These are phyloP conservation scores for Oplegnathus fasciatus DNA, from an alignment of 2,113 vertebrate genomes.

Conservation along the genomic window DNA sequence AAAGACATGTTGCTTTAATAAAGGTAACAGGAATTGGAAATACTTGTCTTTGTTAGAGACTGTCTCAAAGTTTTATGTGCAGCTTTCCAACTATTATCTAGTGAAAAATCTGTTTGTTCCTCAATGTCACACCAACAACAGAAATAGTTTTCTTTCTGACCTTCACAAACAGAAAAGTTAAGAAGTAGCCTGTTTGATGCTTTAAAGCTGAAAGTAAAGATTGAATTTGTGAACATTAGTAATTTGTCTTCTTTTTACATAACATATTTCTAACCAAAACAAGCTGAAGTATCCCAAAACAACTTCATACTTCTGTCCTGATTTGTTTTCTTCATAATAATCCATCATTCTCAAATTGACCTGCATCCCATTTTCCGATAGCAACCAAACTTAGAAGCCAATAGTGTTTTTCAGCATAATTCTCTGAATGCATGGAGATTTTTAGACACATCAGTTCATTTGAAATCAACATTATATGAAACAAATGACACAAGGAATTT, in stretches of 20 bases:
- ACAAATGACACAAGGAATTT: neutral
- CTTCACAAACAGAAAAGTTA: slow-evolving; percentile 15
- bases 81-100: neutral
- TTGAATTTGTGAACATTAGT: neutral
- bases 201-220: neutral
- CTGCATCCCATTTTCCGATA: neutral
- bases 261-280: neutral
- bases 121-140: slow-evolving; percentile 4
- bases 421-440: too few species aligned
- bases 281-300: neutral
- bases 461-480: neutral
- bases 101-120: neutral
- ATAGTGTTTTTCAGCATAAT: neutral
- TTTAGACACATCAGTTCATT: too few species aligned
- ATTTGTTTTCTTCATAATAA: neutral
- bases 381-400: neutral
- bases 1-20: neutral
- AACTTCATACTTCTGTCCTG: neutral
- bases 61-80: neutral
- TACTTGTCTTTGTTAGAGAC: slow-evolving; percentile 28
- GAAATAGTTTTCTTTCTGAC: slow-evolving; percentile 1
- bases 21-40: slow-evolving; percentile 14
- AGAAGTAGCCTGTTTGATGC: neutral
- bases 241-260: neutral
- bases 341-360: neutral